Base-by-base conservation (phyloP, 2,888 invertebrate species). In the Limnephilus lunatus region DNA sequence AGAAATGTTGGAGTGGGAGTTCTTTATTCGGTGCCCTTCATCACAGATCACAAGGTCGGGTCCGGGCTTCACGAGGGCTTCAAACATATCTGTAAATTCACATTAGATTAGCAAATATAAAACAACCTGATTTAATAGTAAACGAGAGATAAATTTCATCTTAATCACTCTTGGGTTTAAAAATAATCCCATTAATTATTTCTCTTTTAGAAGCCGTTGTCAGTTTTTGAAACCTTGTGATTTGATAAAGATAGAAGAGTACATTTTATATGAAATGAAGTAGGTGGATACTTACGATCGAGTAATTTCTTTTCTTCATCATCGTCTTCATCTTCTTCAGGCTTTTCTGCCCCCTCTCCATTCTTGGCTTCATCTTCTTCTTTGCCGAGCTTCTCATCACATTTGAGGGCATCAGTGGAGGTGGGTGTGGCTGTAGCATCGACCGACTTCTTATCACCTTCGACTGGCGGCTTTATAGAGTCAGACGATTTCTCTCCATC, bases 1-100 rank as follows among this genome's bases (percentile, higher is more conserved):
- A 0, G 99, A 99, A 94, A 99, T 99, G 93, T 99, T 99, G 1
- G 99, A 99, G 94, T 99, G 99, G 0, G 99, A 98, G 95, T 99
- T 99, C 95, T 99, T 99, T 94, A 99, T 99, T 32, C 99, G 97
- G 95, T 99, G 99, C 0, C 99, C 99, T 95, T 99, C 99, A 94
- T 99, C 99, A 95, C 99, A 99, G 93, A 99, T 98, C 0, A 99
- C 98, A 90, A 99, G 95, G 95, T 99, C 99, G 0, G 99, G 99
- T 0, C 99, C 99, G 0, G 99, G 99, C 94, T 97, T 97, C 0
- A 99, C 98, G 81, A 99, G 95, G 0, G 98, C 98, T 93, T 97
- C 96, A 94, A 98, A 98, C 95, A 99, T 98, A 94, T 98, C 98
- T 97, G 95, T 32, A 95, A 96, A 92, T 31, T 82, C 39, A 25